Evolutionary conservation across 2,113 vertebrate species (phyloP), one percentile per base, ranked within the genome.

Genomic region (Hypomesus transpacificus): DNA sequence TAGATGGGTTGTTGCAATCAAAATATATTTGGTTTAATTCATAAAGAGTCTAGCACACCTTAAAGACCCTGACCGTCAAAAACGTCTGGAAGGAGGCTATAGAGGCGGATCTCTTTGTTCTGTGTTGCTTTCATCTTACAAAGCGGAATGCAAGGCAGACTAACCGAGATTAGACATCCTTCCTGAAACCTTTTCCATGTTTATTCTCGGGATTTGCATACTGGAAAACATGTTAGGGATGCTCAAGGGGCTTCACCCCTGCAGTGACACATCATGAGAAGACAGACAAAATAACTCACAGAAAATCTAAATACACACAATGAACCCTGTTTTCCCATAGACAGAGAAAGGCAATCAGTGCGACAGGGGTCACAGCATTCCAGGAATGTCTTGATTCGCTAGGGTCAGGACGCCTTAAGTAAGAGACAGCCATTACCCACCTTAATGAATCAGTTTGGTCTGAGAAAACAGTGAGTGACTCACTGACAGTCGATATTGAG

Each of bases 121-220:
- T 59, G 57, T 8, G 11, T 60, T 0, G 63, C 76, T 82, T 81
- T 88, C 79, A 75, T 80, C 67, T 75, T 74, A 52, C 61, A 61
- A 20, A 2, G 67, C 66, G 76, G 71, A 85, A 85, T 78, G 80
- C 69, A 71, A 22, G 60, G 57, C 72, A 84, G 78, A 81, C 83
- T 69, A 71, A 67, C 70, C 16, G 3, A 70, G 73, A 85, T 83
- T 80, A 86, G 77, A 87, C 82, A 85, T 87, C 85, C 81, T 85
- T 87, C 80, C 80, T 86, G 85, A 63, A 77, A 68, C 81, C 65
- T 26, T 86, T 86, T 85, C 74, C 71, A 78, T 54, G 53, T 73
- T 66, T 71, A 75, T 80, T 84, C 78, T 52, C 69, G 82, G 77
- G 82, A 88, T 82, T 76, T 81, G 59, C 81, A 59, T 82, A 64